Percentiles rank a stretch among this genome's conserved stretches.
Conservation (phyloP, 2,113 vertebrate species). For the Leptobrachium leishanense region DNA sequence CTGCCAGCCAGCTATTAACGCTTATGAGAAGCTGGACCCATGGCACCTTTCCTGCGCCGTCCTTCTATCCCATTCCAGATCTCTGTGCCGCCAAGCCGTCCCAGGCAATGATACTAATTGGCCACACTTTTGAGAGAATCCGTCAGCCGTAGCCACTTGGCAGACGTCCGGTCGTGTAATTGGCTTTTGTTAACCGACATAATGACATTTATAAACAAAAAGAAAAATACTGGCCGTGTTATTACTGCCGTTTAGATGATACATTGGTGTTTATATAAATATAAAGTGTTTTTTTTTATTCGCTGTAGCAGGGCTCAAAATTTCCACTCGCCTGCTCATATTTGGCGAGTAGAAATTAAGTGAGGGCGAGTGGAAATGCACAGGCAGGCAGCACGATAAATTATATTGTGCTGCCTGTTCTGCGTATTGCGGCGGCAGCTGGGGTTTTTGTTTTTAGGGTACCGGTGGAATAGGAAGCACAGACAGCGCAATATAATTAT, state of each 20-base stretch:
- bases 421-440: no score
- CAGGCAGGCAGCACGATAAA: no score
- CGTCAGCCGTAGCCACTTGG: neutral
- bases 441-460: no score
- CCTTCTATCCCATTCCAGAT: neutral
- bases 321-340: no score
- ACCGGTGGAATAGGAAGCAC: no score
- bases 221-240: neutral
- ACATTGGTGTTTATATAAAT: neutral
- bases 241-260: neutral
- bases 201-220: neutral
- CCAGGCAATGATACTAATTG: slow-evolving; percentile 5
- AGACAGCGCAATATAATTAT: no score
- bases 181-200: neutral
- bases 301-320: no score
- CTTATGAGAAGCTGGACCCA: neutral
- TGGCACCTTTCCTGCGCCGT: neutral
- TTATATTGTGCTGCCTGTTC: no score
- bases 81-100: neutral
- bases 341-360: no score
- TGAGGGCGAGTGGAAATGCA: no score
- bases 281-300: neutral
- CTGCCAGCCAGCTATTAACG: neutral
- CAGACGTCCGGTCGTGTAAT: neutral
- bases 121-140: neutral